Base-by-base conservation (phyloP, 2,888 invertebrate species). In the Dasypogon diadema region DNA sequence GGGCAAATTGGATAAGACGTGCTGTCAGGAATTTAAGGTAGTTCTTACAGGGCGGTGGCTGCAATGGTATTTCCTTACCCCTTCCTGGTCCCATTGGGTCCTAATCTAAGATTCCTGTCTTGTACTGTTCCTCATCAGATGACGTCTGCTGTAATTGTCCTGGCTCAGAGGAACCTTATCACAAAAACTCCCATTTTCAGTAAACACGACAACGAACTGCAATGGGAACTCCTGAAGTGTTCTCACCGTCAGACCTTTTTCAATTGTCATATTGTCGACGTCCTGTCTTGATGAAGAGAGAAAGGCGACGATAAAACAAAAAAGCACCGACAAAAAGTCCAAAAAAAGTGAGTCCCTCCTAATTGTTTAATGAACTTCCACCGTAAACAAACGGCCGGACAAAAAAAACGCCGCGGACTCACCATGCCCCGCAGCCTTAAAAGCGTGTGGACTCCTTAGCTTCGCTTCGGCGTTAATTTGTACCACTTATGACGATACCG, bases 351-450 rank as follows among this genome's bases (percentile, higher is more conserved):
- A 73, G 75, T 73, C 77, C 73, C 72, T 75, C 72, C 77, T 77
- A 77, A 77, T 77, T 77, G 77, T 77, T 77, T 77, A 77, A 77
- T 77, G 77, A 77, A 77, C 75, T 77, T 75, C 77, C 77, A 77
- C 75, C 75, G 56, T 77, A 77, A 77, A 77, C 77, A 77, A 77
- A 77, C 75, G 77, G 51, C 75, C 3, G 75, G 58, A 51, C 54
- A 63, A 73, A 73, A 73, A 55, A 55, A n/a, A n/a, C n/a, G n/a
- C 37, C 22, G 24, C 12, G 22, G 21, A 56, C 26, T 3, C 56
- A 12, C 8, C 6, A n/a, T 24, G 56, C 56, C 56, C 26, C 56
- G 56, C 4, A 5, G 26, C 26, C 1, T 3, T 6, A 5, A 12
- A 30, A 22, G 56, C 14, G 54, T 51, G 54, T 51, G 51, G 18